Evolutionary conservation across 2,797 vertebrate species (phyloP).

Genomic region (Eulemur albifrons): DNA sequence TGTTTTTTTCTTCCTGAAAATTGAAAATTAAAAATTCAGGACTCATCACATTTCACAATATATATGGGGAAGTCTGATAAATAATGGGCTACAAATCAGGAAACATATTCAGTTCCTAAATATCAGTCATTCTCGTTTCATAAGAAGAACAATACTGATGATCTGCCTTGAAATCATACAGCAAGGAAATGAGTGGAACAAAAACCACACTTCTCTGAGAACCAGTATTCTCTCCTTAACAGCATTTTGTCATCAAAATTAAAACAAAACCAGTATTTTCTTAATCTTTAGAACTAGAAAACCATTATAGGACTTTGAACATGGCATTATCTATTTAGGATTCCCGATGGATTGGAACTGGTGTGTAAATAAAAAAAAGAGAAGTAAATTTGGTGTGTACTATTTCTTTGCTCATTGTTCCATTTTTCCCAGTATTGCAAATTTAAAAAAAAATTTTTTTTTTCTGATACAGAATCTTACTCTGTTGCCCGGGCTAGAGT

Average conservation of each 20-base stretch:
- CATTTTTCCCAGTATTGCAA: neutral
- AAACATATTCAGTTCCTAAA: neutral
- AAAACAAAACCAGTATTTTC: neutral
- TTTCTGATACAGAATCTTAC: no score
- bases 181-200: neutral
- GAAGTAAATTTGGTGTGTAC: neutral
- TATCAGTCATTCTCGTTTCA: neutral
- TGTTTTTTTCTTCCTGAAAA: neutral
- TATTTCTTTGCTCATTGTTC: neutral
- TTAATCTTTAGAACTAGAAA: neutral
- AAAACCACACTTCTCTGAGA: neutral
- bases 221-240: neutral
- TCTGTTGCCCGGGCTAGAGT: no score
- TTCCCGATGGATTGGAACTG: neutral
- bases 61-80: neutral
- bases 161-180: neutral
- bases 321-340: neutral
- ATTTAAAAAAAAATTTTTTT: neutral
- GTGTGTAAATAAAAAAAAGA: neutral
- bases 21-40: constrained; percentile 2
- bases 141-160: neutral
- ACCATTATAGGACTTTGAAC: neutral
- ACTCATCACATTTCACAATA: neutral
- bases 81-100: neutral
- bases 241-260: neutral